Percentiles rank a stretch among this genome's conserved stretches.
Conservation (phyloP, 2,113 vertebrate species). For the Pitta sordida region DNA sequence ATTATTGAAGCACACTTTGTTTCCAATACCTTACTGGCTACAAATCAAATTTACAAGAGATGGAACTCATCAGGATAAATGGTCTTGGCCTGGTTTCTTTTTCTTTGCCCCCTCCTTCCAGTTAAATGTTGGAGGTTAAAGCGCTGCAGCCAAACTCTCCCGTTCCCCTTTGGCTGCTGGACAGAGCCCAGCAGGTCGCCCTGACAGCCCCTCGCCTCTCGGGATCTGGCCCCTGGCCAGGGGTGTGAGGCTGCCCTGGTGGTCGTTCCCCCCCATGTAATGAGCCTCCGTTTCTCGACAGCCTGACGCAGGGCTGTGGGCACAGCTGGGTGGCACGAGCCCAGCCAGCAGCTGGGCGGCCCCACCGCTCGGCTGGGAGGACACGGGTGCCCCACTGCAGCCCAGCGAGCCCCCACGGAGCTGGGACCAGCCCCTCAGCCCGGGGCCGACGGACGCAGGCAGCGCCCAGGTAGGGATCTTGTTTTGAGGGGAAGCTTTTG, state of each 20-base stretch:
- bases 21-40: background rate
- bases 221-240: background rate
- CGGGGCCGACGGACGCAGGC: slow-evolving; percentile 14
- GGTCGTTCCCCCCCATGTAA: background rate
- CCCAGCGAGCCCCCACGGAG: background rate
- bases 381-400: background rate
- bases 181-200: background rate
- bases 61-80: background rate
- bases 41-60: slow-evolving; percentile 6
- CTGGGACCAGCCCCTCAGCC: slow-evolving; percentile 52
- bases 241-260: background rate
- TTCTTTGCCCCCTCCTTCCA: background rate
- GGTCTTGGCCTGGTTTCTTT: background rate
- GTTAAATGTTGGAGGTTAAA: background rate
- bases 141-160: background rate
- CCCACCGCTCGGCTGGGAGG: slow-evolving; percentile 30
- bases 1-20: background rate
- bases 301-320: slow-evolving; percentile 45
- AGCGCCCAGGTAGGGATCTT: slow-evolving; percentile 45
- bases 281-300: slow-evolving; percentile 44
- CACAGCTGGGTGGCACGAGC: slow-evolving; percentile 35
- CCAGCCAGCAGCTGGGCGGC: slow-evolving; percentile 34
- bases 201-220: fast-evolving
- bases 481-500: slow-evolving; percentile 9
- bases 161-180: fast-evolving